Percentiles rank a stretch among this genome's conserved stretches.
Conservation (phyloP, 2,888 invertebrate species). For the Empis livida region DNA sequence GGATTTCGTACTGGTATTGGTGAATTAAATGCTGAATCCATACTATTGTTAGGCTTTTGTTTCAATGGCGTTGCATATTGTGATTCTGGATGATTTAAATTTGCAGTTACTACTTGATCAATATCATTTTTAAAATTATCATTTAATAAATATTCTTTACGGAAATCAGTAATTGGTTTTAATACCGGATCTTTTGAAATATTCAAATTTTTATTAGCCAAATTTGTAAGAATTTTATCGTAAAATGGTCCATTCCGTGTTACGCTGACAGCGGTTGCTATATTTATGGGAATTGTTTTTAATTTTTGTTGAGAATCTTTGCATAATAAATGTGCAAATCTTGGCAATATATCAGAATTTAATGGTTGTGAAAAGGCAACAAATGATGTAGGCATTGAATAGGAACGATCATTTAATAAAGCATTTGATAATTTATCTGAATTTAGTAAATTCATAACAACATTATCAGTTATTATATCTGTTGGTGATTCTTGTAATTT, state of each 20-base stretch:
- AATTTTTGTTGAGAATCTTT: slow-evolving; percentile 34
- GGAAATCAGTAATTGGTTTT: slow-evolving; percentile 44
- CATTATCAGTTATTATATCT: slow-evolving; percentile 16
- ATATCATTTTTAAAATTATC: slow-evolving; percentile 43
- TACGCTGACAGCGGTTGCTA: slow-evolving; percentile 43
- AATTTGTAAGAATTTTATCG: slow-evolving; percentile 42
- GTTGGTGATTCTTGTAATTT: slow-evolving; percentile 18
- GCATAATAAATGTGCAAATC: background rate
- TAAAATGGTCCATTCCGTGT: slow-evolving; percentile 46
- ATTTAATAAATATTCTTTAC: slow-evolving; percentile 44
- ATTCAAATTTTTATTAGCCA: slow-evolving; percentile 42
- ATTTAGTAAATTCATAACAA: slow-evolving; percentile 20
- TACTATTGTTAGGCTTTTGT: slow-evolving; percentile 8
- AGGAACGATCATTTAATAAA: slow-evolving; percentile 11
- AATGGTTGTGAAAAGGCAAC: slow-evolving; percentile 27
- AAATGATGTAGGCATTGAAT: slow-evolving; percentile 21
- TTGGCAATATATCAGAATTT: background rate
- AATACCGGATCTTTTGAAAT: slow-evolving; percentile 43
- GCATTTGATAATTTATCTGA: slow-evolving; percentile 23
- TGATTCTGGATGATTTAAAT: slow-evolving; percentile 10
- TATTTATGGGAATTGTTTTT: slow-evolving; percentile 41
- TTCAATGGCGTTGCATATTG: slow-evolving; percentile 10
- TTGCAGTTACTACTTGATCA: slow-evolving; percentile 32
- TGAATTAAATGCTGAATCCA: slow-evolving; percentile 24
- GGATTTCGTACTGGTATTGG: slow-evolving; percentile 27